These are phyloP conservation scores for Myotis lucifugus DNA, from an alignment of 2,113 vertebrate genomes.

Conservation along the genomic window DNA sequence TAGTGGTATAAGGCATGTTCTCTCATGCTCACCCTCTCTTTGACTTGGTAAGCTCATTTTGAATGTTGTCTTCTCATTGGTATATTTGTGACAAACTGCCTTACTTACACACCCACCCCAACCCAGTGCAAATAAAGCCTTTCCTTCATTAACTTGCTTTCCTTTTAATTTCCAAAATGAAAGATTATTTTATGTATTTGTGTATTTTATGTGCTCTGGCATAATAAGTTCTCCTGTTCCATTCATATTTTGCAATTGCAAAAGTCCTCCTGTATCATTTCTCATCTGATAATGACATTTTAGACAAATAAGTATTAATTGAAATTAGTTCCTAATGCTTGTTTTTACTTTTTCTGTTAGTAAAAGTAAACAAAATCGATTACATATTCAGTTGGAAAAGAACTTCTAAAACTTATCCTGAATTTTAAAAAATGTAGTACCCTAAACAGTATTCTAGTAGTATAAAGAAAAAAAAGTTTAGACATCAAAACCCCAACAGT, in stretches of 20 bases:
- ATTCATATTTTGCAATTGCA: slow-evolving; percentile 5
- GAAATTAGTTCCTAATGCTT: slow-evolving; percentile 1
- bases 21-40: neutral
- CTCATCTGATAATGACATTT: slow-evolving; percentile 10
- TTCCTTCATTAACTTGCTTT: neutral
- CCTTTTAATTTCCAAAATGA: neutral
- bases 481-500: slow-evolving; percentile 22
- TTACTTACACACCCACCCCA: neutral
- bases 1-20: neutral
- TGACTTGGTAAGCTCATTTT: neutral
- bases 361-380: neutral
- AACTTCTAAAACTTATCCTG: neutral
- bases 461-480: slow-evolving; percentile 27
- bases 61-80: neutral
- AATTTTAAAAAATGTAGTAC: neutral
- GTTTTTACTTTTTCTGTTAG: neutral
- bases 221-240: neutral
- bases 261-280: neutral
- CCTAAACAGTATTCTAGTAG: neutral
- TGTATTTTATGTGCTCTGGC: neutral
- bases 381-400: slow-evolving; percentile 14
- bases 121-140: neutral
- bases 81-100: neutral
- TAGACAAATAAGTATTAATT: neutral
- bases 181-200: slow-evolving; percentile 5